Base-by-base conservation (phyloP, 1,140 invertebrate genomes). In the Anoplolepis gracilipes region DNA sequence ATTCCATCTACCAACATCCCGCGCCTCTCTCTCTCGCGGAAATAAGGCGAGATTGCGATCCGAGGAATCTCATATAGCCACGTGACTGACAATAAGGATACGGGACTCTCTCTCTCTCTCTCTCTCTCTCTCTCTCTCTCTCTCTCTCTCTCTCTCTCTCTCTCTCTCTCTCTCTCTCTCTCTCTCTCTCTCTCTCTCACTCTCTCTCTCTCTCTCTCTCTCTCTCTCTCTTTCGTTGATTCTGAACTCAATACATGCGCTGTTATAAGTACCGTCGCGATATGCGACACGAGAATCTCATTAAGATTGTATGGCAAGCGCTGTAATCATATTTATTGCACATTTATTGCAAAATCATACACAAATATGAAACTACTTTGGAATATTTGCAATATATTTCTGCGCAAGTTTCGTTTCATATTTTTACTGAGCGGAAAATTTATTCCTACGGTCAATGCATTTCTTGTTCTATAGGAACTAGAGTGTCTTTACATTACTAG, bases 41-140 rank as follows among this genome's bases (percentile, higher is more conserved):
- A 89, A 89, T 88, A 89, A 88, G 88, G 85, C 77, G 84, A 88
- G 88, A 89, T 89, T 89, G 84, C 88, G 76, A 86, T 82, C 42
- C 84, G 69, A 85, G 87, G 79, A 89, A 89, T 89, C 87, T 88
- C 65, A 82, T 86, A 78, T 65, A 89, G 67, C 59, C 70, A 79
- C 55, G 70, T 72, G 57, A 86, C 76, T 86, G 87, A 88, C 88
- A 89, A 89, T 88, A 86, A 88, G 84, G 85, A 67, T 62, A 76
- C 53, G 87, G 72, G 84, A 82, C 53, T 87, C n/a, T n/a, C n/a
- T n/a, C n/a, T n/a, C n/a, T n/a, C n/a, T n/a, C n/a, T n/a, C n/a
- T n/a, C n/a, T n/a, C n/a, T n/a, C n/a, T n/a, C n/a, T n/a, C n/a
- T n/a, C n/a, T n/a, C n/a, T n/a, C n/a, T n/a, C n/a, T n/a, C n/a